A percentile compares a stretch with the other conserved stretches of the same genome.
Conservation (phyloP, 2,888 invertebrate genomes). For the Lepetodrilus schrolli region DNA sequence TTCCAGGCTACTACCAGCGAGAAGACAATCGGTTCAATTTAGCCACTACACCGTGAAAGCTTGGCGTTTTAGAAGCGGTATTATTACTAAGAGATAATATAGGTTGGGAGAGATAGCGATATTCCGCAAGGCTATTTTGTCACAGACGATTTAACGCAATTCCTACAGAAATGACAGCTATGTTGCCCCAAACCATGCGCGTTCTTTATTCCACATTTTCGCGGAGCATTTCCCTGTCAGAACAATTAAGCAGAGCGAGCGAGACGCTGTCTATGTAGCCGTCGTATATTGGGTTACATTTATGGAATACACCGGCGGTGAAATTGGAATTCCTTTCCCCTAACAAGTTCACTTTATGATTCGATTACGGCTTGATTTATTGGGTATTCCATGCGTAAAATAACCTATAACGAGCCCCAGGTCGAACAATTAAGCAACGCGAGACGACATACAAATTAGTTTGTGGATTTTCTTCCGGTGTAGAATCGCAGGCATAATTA, state of each 20-base stretch:
- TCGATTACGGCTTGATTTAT: conserved; percentile 16
- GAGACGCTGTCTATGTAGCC: neutral
- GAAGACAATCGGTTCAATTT: neutral
- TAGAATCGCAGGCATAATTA: too few relatives aligned
- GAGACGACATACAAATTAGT: neutral
- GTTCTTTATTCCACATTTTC: conserved; percentile 15
- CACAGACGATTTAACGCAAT: conserved; percentile 23
- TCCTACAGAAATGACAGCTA: conserved; percentile 18
- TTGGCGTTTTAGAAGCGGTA: neutral
- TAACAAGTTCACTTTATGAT: neutral
- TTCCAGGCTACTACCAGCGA: too few relatives aligned
- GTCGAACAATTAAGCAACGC: conserved; percentile 1
- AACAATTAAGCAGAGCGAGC: neutral
- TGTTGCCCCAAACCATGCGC: neutral
- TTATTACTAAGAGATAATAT: neutral
- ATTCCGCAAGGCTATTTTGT: conserved; percentile 17
- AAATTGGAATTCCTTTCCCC: neutral
- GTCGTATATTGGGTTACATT: neutral
- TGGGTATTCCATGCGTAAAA: conserved; percentile 14
- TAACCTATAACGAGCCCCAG: neutral
- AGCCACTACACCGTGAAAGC: neutral
- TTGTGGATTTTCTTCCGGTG: too few relatives aligned
- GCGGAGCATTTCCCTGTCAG: conserved; percentile 12
- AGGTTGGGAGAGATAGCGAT: neutral
- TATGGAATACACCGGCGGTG: neutral